Evolutionary conservation across 2,888 invertebrate genomes (phyloP).

Genomic region (Nezara viridula): DNA sequence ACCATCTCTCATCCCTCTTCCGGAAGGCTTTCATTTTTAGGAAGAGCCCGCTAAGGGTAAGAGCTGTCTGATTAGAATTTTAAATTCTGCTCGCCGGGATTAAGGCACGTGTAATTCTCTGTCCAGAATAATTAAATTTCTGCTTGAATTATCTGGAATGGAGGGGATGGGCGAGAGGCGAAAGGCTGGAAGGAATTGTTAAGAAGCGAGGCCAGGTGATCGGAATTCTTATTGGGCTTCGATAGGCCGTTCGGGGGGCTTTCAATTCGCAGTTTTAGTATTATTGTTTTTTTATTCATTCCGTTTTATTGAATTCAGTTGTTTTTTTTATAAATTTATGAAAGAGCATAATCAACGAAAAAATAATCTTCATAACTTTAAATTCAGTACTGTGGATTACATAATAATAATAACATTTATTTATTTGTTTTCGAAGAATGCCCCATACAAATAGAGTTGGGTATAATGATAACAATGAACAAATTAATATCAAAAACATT

Average conservation of each 20-base stretch:
- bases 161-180: neutral
- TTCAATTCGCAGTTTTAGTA: neutral
- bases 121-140: conserved; percentile 36
- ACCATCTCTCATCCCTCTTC: neutral
- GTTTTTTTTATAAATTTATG: too few relatives aligned
- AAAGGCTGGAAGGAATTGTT: neutral
- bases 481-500: too few relatives aligned
- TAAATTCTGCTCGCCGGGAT: neutral
- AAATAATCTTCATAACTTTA: too few relatives aligned
- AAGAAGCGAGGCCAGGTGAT: neutral
- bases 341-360: too few relatives aligned
- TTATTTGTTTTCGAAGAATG: too few relatives aligned
- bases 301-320: neutral
- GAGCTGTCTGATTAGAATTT: conserved; percentile 39
- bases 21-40: neutral
- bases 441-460: too few relatives aligned
- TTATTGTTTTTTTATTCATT: neutral
- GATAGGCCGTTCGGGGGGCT: neutral
- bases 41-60: neutral
- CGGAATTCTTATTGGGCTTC: neutral
- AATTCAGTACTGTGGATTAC: too few relatives aligned
- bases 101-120: conserved; percentile 28
- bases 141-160: neutral
- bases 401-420: too few relatives aligned
- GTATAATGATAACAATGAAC: too few relatives aligned